Evolutionary conservation across 2,113 vertebrate genomes (phyloP).

Genomic region (Zosterops lateralis): DNA sequence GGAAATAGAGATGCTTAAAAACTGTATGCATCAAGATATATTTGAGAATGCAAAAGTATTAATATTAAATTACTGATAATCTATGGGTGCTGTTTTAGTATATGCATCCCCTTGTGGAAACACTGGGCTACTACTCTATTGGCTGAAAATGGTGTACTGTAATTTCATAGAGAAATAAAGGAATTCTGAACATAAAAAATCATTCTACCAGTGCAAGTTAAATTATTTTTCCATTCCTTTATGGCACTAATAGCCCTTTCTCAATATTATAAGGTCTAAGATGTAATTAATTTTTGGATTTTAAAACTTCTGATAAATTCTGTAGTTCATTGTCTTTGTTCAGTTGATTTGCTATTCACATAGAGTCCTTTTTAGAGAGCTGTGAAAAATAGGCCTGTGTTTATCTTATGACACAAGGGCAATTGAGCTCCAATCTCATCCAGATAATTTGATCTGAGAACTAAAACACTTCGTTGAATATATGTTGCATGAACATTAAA

Average conservation of each 20-base stretch:
- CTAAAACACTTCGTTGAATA: neutral
- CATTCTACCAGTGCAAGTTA: neutral
- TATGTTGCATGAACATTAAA: neutral
- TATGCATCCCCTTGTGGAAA: neutral
- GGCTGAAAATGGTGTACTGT: neutral
- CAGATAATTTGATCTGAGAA: slow-evolving; percentile 40
- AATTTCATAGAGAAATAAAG: neutral
- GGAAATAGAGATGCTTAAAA: neutral
- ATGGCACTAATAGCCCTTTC: neutral
- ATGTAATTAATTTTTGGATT: neutral
- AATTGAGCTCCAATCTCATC: slow-evolving; percentile 30
- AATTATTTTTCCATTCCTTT: neutral
- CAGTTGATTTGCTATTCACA: neutral
- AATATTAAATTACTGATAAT: neutral
- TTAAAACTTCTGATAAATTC: neutral
- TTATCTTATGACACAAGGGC: slow-evolving; percentile 33
- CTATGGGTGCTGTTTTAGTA: rapidly evolving
- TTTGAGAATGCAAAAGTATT: neutral
- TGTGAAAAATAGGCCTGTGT: neutral
- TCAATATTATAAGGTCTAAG: neutral
- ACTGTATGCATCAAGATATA: neutral
- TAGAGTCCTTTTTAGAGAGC: neutral
- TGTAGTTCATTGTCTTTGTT: neutral
- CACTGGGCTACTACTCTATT: neutral
- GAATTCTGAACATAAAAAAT: neutral